Percentiles rank a stretch among this genome's conserved stretches.
Conservation (phyloP, 1,140 invertebrate species). For the Meteorus sp. region DNA sequence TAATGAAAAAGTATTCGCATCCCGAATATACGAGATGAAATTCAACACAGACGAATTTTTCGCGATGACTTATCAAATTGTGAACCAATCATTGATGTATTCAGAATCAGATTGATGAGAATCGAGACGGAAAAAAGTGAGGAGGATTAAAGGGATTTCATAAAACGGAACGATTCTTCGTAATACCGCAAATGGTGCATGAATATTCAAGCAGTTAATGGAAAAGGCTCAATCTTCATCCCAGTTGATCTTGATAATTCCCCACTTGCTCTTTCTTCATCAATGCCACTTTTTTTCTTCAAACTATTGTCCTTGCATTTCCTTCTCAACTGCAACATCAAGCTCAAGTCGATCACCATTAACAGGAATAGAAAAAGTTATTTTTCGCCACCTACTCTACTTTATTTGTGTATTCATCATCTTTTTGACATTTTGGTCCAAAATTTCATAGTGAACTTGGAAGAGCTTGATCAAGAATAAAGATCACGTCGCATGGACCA, state of each 20-base stretch:
- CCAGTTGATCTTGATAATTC: neutral
- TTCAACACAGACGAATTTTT: too few relatives aligned
- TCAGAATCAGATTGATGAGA: too few relatives aligned
- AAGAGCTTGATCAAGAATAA: neutral
- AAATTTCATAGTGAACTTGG: neutral
- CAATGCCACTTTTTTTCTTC: neutral
- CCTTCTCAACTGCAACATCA: too few relatives aligned
- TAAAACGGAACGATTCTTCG: neutral
- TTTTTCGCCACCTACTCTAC: neutral
- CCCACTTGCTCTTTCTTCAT: too few relatives aligned
- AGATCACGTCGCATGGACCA: neutral
- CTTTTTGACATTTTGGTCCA: neutral
- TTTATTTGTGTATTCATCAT: neutral
- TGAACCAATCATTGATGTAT: too few relatives aligned
- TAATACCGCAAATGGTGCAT: neutral
- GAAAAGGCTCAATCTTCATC: neutral
- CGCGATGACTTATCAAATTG: too few relatives aligned
- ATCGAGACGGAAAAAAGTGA: neutral
- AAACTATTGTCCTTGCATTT: neutral
- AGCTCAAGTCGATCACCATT: too few relatives aligned
- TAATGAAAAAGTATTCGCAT: too few relatives aligned
- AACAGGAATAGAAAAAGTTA: too few relatives aligned
- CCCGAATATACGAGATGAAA: too few relatives aligned
- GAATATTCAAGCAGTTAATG: constrained; percentile 1
- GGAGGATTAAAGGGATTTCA: neutral